Evolutionary conservation across 2,797 vertebrate species (phyloP).

Genomic region (Labeo calbasu): DNA sequence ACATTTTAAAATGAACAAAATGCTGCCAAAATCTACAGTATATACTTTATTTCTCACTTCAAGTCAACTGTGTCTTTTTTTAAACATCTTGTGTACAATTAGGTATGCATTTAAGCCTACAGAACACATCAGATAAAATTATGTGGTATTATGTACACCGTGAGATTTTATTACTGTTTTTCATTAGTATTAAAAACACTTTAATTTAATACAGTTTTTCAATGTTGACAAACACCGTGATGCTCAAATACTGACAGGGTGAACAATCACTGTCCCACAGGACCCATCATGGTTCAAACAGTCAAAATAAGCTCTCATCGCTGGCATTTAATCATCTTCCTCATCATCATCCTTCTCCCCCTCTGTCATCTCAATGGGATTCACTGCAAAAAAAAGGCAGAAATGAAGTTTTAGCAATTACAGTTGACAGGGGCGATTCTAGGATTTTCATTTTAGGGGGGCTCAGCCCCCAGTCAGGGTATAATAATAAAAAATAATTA

Average conservation of each 20-base stretch:
- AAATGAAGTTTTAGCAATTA: background rate
- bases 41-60: background rate
- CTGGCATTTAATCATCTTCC: slow-evolving; percentile 47
- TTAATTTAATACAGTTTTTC: background rate
- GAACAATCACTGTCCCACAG: background rate
- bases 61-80: background rate
- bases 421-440: too few relatives aligned
- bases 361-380: slow-evolving; percentile 49
- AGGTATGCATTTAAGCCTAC: background rate
- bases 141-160: background rate
- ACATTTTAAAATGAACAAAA: background rate
- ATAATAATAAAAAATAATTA: too few relatives aligned
- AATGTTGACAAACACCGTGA: background rate
- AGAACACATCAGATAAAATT: background rate
- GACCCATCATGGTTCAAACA: background rate
- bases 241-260: background rate
- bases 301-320: background rate
- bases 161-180: slow-evolving; percentile 13
- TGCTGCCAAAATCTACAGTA: background rate
- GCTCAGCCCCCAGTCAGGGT: too few relatives aligned
- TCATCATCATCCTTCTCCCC: slow-evolving; percentile 1
- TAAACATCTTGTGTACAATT: background rate
- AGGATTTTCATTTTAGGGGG: too few relatives aligned
- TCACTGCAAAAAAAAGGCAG: slow-evolving; percentile 40
- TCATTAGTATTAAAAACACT: slow-evolving; percentile 33